Evolutionary conservation across 2,888 invertebrate species (phyloP).

Genomic region (Chymomyza amoena): DNA sequence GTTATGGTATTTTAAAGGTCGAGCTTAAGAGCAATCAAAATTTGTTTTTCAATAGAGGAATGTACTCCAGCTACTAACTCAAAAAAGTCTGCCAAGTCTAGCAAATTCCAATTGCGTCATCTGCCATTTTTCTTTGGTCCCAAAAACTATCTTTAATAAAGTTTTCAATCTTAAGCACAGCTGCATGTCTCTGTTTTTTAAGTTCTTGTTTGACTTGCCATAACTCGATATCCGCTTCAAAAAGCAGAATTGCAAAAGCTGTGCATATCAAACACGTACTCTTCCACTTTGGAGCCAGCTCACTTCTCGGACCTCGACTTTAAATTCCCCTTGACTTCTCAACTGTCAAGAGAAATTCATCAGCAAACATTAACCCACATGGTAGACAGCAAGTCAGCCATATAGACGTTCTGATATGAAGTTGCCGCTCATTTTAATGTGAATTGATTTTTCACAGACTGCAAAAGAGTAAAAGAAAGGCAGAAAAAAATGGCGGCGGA

Average conservation of each 20-base stretch:
- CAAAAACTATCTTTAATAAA: neutral
- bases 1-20: neutral
- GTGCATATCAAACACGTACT: neutral
- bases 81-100: no score
- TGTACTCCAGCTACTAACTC: no score
- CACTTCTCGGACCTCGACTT: neutral
- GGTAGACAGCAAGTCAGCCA: neutral
- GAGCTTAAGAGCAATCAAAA: neutral
- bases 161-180: neutral
- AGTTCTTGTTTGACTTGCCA: neutral
- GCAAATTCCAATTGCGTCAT: no score
- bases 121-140: no score
- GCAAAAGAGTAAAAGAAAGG: neutral
- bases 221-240: neutral
- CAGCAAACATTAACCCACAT: neutral
- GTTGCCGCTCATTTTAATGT: conserved; percentile 14
- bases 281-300: neutral
- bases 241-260: neutral
- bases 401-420: neutral
- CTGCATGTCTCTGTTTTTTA: neutral
- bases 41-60: no score
- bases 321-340: neutral
- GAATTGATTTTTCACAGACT: conserved; percentile 23
- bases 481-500: neutral
- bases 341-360: conserved; percentile 2